These are phyloP conservation scores for Corvus cornix DNA, from an alignment of 2,113 vertebrate species.

Conservation along the genomic window DNA sequence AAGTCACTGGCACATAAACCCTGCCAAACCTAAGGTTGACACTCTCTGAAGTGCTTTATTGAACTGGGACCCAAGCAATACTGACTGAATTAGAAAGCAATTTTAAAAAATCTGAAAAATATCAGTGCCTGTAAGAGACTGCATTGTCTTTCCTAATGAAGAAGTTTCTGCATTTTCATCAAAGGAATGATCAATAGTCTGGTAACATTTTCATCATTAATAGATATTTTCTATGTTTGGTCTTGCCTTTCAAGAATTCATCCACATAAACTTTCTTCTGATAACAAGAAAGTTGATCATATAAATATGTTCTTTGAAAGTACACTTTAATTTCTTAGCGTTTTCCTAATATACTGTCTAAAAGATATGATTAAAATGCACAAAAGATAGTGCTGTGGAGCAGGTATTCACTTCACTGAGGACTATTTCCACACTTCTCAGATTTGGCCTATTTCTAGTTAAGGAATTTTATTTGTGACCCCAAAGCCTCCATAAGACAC, in stretches of 20 bases:
- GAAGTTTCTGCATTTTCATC: background rate
- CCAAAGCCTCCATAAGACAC: background rate
- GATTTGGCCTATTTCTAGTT: background rate
- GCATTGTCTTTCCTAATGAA: background rate
- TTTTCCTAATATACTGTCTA: background rate
- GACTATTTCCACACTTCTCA: background rate
- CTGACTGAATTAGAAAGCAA: background rate
- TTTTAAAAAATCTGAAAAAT: background rate
- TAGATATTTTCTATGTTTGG: background rate
- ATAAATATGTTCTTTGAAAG: background rate
- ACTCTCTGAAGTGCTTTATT: conserved; percentile 1
- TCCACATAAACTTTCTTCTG: background rate
- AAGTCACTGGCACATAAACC: background rate
- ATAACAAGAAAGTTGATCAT: background rate
- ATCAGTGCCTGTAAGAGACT: background rate
- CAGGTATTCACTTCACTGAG: background rate
- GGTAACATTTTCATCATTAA: background rate
- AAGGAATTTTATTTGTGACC: background rate
- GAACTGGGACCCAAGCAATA: background rate
- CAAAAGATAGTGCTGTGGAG: background rate
- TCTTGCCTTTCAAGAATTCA: background rate
- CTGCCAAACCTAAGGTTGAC: background rate
- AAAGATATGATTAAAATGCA: background rate
- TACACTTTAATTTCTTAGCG: background rate
- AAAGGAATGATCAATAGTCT: background rate